These are phyloP conservation scores for Lissonota sp. DNA, from an alignment of 2,888 invertebrate genomes.

Conservation along the genomic window DNA sequence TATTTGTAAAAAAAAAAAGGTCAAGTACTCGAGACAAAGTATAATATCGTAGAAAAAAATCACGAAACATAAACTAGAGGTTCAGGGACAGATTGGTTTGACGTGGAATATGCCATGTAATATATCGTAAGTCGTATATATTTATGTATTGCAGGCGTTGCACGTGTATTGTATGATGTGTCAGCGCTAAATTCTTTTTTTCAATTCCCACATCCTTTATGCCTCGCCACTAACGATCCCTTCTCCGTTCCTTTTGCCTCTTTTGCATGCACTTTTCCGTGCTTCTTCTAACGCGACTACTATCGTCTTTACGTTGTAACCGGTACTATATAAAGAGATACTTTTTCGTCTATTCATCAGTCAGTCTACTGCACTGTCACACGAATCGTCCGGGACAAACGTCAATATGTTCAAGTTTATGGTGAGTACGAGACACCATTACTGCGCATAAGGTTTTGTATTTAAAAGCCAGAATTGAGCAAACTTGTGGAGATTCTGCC, in stretches of 20 bases:
- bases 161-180: background rate
- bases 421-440: constrained; percentile 83
- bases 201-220: constrained; percentile 55
- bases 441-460: background rate
- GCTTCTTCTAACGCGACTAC: constrained; percentile 50
- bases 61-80: too few species aligned
- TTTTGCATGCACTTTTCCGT: constrained; percentile 39
- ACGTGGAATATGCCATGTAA: too few species aligned
- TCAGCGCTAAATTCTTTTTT: constrained; percentile 61
- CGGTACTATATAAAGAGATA: constrained; percentile 75
- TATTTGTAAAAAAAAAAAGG: too few species aligned
- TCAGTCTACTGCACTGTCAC: constrained; percentile 75
- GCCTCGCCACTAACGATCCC: constrained; percentile 54
- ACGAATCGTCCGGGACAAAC: constrained; percentile 57
- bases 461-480: background rate
- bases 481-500: background rate
- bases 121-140: too few species aligned
- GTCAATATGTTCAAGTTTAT: constrained; percentile 86
- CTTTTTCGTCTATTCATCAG: constrained; percentile 62
- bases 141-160: background rate
- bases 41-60: too few species aligned
- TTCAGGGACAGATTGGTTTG: too few species aligned
- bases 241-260: constrained; percentile 55
- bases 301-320: constrained; percentile 38
- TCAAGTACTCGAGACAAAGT: too few species aligned